Conservation (phyloP, 30 jellyfish, hydroid and myxozoan genomes). For the Sanderia malayensis region DNA sequence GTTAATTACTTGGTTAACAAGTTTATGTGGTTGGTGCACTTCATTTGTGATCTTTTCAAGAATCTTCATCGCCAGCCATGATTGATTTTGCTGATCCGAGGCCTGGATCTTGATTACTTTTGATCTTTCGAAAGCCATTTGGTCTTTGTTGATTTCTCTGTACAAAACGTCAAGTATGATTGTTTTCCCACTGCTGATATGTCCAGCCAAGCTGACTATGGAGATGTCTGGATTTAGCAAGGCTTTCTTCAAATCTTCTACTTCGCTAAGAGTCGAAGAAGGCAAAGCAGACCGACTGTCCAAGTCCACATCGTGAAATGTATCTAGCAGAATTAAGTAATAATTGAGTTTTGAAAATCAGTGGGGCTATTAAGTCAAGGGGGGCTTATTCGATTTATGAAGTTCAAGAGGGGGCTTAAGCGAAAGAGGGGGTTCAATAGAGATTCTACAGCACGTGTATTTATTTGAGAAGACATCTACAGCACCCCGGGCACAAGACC, state of each 20-base stretch:
- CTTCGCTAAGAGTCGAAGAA: background rate
- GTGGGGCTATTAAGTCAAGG: background rate
- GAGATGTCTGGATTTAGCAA: conserved; percentile 6
- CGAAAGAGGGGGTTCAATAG: too few species aligned
- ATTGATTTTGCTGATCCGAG: background rate
- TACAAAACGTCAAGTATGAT: conserved; percentile 22
- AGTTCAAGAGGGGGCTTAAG: too few species aligned
- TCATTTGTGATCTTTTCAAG: conserved; percentile 15
- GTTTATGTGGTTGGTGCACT: conserved; percentile 5
- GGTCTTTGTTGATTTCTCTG: conserved; percentile 1
- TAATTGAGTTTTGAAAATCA: background rate
- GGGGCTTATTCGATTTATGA: background rate
- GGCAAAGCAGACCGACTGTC: background rate
- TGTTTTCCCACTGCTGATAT: conserved; percentile 35
- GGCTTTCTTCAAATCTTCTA: background rate
- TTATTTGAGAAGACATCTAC: too few species aligned
- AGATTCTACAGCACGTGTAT: too few species aligned
- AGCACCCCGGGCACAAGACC: too few species aligned
- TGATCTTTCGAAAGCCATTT: background rate
- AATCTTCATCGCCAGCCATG: conserved; percentile 19
- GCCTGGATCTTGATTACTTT: conserved; percentile 15
- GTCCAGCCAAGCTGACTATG: conserved; percentile 48
- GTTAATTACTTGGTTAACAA: conserved; percentile 1
- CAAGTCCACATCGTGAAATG: background rate
- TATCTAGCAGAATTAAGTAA: background rate